These are phyloP conservation scores for Melanotaenia parkinsoni DNA, from an alignment of 2,797 vertebrate species.

Conservation along the genomic window DNA sequence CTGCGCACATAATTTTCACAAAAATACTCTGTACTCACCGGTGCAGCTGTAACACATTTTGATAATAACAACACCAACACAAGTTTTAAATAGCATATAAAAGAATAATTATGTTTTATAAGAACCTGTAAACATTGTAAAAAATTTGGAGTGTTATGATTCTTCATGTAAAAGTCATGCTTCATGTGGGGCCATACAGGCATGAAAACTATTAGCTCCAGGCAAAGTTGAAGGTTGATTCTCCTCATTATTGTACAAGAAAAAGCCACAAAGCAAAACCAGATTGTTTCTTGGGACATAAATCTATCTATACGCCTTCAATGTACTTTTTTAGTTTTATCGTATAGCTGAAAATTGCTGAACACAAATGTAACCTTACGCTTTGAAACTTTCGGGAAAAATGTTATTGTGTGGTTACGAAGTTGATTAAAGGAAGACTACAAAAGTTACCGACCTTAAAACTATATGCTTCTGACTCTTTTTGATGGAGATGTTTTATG, in stretches of 20 bases:
- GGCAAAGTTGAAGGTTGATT: constrained; percentile 22
- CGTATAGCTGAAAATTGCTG: not conserved
- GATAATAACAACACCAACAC: constrained; percentile 37
- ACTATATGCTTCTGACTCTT: not conserved
- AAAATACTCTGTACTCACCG: constrained; percentile 8
- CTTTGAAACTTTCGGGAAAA: not conserved
- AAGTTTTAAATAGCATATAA: constrained; percentile 53
- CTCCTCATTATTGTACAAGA: constrained; percentile 25
- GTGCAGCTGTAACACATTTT: constrained; percentile 54
- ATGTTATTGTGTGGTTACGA: not conserved
- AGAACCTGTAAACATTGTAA: constrained; percentile 59
- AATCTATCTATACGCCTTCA: constrained; percentile 17
- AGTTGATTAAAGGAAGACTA: not conserved
- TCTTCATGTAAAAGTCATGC: constrained; percentile 23
- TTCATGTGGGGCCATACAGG: constrained; percentile 39
- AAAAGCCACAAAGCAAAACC: constrained; percentile 36
- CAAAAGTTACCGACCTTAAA: not conserved
- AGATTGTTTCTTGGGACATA: constrained; percentile 32
- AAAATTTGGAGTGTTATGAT: constrained; percentile 60
- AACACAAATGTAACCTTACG: not conserved
- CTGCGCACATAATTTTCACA: constrained; percentile 19
- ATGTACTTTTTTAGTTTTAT: not conserved
- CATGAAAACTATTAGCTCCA: constrained; percentile 50
- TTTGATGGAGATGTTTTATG: not conserved
- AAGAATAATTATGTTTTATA: constrained; percentile 72